These are phyloP conservation scores for Cyclina sinensis DNA, from an alignment of 1,140 invertebrate genomes.

Conservation along the genomic window DNA sequence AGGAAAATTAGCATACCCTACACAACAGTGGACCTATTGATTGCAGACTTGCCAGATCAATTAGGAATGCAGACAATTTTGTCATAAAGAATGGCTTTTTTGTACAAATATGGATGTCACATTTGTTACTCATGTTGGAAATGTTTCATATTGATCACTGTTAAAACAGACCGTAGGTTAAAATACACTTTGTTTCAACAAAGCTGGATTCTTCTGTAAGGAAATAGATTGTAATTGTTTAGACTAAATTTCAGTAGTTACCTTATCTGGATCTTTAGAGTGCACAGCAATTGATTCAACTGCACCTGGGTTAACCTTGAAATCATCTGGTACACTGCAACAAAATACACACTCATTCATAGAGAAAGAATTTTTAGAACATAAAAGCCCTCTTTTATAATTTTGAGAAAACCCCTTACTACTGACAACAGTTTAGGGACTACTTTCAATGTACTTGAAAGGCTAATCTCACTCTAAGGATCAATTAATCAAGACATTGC, in stretches of 20 bases:
- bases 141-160: background rate
- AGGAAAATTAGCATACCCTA: too few species aligned
- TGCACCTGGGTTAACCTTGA: slow-evolving; percentile 97
- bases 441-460: too few species aligned
- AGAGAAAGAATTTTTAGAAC: too few species aligned
- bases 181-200: background rate
- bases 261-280: slow-evolving; percentile 92
- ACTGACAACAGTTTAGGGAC: background rate
- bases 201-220: background rate
- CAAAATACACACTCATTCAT: too few species aligned
- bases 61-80: background rate
- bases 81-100: background rate
- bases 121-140: too few species aligned
- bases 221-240: too few species aligned
- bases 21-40: background rate
- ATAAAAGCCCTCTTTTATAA: too few species aligned
- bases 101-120: background rate
- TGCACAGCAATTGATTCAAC: slow-evolving; percentile 97
- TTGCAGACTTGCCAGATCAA: background rate
- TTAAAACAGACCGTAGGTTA: background rate
- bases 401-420: slow-evolving; percentile 37
- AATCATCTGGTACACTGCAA: slow-evolving; percentile 96
- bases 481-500: too few species aligned
- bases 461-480: too few species aligned
- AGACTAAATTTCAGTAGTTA: slow-evolving; percentile 50